phyloP scores from a whole-genome alignment of 2,797 vertebrate genomes.

The Margarornis squamiger region DNA sequence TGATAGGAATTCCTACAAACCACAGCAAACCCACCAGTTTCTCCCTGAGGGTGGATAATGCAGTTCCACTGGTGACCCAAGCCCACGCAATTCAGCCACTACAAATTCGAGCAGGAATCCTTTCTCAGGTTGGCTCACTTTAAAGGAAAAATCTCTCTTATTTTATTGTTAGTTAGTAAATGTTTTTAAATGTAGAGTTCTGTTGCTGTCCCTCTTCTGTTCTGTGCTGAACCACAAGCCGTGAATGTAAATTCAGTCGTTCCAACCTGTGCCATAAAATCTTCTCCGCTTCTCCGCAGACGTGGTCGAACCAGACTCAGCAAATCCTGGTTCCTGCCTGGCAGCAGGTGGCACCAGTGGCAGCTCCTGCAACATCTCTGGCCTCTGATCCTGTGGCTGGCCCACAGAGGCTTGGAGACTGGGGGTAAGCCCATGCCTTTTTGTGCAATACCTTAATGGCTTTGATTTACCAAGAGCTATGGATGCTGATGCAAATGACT shows the following conservation, averaged over 20 bases:
- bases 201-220: not conserved
- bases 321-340: conserved; percentile 94
- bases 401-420: conserved; percentile 93
- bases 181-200: not conserved
- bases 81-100: conserved; percentile 91
- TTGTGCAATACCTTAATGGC: not conserved
- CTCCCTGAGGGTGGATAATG: conserved; percentile 91
- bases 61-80: conserved; percentile 92
- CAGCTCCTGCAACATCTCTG: conserved; percentile 84
- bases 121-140: conserved; percentile 86
- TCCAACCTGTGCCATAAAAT: not conserved
- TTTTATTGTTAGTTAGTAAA: not conserved
- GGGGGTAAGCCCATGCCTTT: conserved; percentile 84
- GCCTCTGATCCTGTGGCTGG: conserved; percentile 90
- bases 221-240: not conserved
- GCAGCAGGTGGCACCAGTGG: conserved; percentile 91
- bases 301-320: conserved; percentile 92
- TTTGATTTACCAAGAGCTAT: not conserved
- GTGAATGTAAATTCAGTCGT: fast-evolving
- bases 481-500: not conserved
- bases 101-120: conserved; percentile 92
- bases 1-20: conserved; percentile 88
- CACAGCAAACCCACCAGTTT: conserved; percentile 89
- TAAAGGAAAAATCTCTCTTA: not conserved
- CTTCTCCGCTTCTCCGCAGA: conserved; percentile 70